A percentile compares a stretch with the other conserved stretches of the same genome.
phyloP scores from a whole-genome alignment of 2,888 invertebrate species.

The Drosophila seclusa region DNA sequence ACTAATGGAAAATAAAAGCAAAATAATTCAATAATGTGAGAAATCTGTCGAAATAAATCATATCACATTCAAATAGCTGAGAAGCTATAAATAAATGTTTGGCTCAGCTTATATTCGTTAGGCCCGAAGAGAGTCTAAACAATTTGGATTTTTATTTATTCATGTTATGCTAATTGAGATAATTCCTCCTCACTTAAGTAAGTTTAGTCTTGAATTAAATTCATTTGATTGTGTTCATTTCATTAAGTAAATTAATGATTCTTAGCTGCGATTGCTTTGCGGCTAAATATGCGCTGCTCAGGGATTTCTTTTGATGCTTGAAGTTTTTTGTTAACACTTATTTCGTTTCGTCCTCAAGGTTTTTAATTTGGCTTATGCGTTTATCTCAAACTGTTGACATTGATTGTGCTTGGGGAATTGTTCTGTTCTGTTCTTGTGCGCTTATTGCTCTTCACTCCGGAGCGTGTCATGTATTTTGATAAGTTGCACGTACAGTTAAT shows the following conservation, averaged over 20 bases:
- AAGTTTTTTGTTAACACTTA: constrained; percentile 9
- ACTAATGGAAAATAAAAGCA: not conserved
- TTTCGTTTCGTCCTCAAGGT: constrained; percentile 12
- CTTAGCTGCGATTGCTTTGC: not conserved
- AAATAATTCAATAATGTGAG: not conserved
- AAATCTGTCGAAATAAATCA: not conserved
- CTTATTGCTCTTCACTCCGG: constrained; percentile 22
- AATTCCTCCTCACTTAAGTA: not conserved
- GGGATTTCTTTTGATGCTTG: constrained; percentile 17
- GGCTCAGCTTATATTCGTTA: not conserved
- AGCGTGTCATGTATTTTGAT: constrained; percentile 7
- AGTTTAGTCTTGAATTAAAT: not conserved
- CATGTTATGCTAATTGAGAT: not conserved
- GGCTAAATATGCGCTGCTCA: not conserved
- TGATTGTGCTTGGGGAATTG: constrained; percentile 6
- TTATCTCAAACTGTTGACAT: constrained; percentile 13
- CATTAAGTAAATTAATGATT: not conserved
- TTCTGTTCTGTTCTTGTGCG: constrained; percentile 5
- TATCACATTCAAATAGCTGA: not conserved
- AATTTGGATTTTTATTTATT: not conserved
- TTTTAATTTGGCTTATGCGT: constrained; percentile 21
- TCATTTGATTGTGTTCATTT: not conserved
- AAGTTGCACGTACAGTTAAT: constrained; percentile 3
- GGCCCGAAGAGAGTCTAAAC: not conserved
- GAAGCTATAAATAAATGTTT: not conserved